Conservation (phyloP, 2,797 vertebrate genomes). For the Lepilemur septentrionalis region DNA sequence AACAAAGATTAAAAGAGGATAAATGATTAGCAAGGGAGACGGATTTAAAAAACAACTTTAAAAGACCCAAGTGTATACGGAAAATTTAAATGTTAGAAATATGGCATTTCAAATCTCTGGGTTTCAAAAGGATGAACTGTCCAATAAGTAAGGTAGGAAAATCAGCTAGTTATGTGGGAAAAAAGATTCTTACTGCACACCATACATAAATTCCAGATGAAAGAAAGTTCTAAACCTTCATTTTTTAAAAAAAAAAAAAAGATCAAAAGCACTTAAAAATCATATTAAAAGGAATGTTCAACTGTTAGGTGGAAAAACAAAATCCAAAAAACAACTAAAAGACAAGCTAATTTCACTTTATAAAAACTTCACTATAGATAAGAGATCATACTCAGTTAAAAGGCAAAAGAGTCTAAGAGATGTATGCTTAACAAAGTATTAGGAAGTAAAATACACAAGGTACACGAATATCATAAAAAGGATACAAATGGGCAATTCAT, state of each 20-base stretch:
- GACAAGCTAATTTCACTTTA: background rate
- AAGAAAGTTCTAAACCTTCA: background rate
- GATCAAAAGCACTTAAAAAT: conserved; percentile 4
- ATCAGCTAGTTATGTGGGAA: background rate
- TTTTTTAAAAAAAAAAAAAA: background rate
- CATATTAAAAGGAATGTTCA: background rate
- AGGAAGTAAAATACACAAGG: background rate
- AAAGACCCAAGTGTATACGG: background rate
- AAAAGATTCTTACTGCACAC: background rate
- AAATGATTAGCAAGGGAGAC: background rate
- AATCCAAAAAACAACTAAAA: background rate
- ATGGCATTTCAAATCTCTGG: background rate
- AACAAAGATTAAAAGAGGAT: background rate
- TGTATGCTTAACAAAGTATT: background rate
- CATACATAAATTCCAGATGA: background rate
- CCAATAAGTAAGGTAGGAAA: background rate
- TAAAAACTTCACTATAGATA: background rate
- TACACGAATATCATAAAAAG: background rate
- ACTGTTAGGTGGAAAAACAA: background rate
- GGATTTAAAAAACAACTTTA: background rate
- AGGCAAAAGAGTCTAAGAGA: background rate
- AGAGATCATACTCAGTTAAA: background rate
- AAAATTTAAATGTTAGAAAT: background rate
- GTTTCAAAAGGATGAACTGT: background rate
- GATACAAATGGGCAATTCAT: background rate